phyloP scores from a whole-genome alignment of 2,797 vertebrate genomes.

The Ceryle rudis region DNA sequence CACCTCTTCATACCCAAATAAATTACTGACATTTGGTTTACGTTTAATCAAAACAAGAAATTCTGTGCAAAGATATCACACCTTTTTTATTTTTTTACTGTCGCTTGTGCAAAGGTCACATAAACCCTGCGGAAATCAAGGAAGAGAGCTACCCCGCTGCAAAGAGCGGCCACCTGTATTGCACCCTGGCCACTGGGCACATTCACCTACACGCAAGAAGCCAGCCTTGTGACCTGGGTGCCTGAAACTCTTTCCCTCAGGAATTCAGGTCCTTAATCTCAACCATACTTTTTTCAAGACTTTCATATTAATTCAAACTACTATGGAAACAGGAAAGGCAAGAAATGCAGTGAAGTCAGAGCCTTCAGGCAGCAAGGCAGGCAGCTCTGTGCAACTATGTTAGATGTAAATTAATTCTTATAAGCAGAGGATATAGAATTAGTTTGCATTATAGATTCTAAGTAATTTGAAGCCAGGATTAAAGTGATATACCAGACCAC shows the following conservation, averaged over 20 bases:
- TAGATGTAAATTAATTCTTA: background rate
- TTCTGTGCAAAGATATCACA: background rate
- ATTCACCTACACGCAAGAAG: background rate
- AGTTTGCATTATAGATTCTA: slow-evolving; percentile 9
- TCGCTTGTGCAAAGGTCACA: background rate
- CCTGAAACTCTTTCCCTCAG: background rate
- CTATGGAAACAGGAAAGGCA: background rate
- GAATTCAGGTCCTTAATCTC: background rate
- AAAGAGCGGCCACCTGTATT: background rate
- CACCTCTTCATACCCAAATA: background rate
- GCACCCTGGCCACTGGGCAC: background rate
- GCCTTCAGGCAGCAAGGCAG: background rate
- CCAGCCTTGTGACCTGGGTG: background rate
- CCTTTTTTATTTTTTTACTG: background rate
- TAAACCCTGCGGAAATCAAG: background rate
- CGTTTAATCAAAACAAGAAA: background rate
- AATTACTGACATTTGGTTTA: background rate
- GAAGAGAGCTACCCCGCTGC: background rate
- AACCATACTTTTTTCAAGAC: background rate
- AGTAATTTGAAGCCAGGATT: slow-evolving; percentile 49
- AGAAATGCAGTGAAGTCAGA: background rate
- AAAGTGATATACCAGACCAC: slow-evolving; percentile 18
- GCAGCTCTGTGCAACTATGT: background rate
- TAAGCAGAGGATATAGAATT: background rate
- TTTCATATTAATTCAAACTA: background rate